Base-by-base conservation (phyloP, 2,888 invertebrate genomes). In the Chymomyza amoena region DNA sequence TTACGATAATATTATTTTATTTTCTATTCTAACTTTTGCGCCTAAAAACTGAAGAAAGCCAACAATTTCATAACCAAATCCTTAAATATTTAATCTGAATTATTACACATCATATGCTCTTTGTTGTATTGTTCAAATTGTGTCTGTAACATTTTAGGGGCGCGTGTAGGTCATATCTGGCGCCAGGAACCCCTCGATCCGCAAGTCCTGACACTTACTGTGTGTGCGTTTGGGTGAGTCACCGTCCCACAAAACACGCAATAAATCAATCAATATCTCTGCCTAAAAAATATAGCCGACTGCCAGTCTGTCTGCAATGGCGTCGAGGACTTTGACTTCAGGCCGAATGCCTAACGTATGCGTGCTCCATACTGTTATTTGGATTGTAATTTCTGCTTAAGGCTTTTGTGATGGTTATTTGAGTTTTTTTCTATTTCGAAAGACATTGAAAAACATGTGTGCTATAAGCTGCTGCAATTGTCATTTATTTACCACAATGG, bases 191-290 rank as follows among this genome's bases (percentile, higher is more conserved):
- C 69, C 59, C 78, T 56, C 65, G 68, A 45, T 13, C 70, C 79
- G 60, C 63, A 66, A 63, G 65, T 76, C 67, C 68, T 62, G 79
- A 76, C 73, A 79, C 73, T 79, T 77, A 77, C 79, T 76, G 77
- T 76, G 70, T 69, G 59, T 32, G 32, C 36, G 32, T 16, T 28
- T 59, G 25, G 5, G 25, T 28, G 57, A 10, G 73, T 61, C 52
- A 64, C 73, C 77, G 69, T 65, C 71, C 64, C 36, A 69, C 68
- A 70, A 66, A 62, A 70, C 73, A 79, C 73, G 61, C 61, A 67
- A 62, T 70, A 70, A 70, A 70, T 70, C 70, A 70, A 70, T 70
- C 70, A 68, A 70, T 68, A 68, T 68, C 70, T 45, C 60, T 56
- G 64, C 61, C 68, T 68, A 73, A 45, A 78, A 79, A 73, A 69